A percentile compares a stretch with the other conserved stretches of the same genome.
Evolutionary conservation across 2,113 vertebrate species (phyloP).

Genomic region (Esox niger): DNA sequence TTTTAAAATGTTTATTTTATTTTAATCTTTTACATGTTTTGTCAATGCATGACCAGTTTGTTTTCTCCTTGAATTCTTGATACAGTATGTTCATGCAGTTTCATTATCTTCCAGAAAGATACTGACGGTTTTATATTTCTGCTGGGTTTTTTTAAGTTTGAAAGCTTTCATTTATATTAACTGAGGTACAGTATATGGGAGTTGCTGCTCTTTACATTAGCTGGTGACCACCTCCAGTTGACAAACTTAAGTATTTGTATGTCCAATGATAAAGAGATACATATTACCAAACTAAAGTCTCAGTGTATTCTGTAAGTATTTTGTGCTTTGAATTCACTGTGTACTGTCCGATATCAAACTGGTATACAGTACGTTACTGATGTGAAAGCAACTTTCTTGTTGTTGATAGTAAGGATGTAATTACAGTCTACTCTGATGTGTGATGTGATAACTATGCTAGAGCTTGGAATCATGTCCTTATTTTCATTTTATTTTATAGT

Average conservation of each 20-base stretch:
- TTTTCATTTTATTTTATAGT: background rate
- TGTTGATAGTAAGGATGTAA: slow-evolving; percentile 22
- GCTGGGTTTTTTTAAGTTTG: too few relatives aligned
- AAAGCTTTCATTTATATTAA: too few relatives aligned
- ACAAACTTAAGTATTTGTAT: background rate
- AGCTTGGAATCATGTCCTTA: background rate
- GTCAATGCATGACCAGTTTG: background rate
- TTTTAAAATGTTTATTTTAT: background rate
- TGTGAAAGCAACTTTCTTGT: slow-evolving; percentile 25
- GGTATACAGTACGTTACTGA: slow-evolving; percentile 31
- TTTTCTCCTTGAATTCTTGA: too few relatives aligned
- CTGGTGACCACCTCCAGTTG: background rate
- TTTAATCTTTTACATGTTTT: background rate
- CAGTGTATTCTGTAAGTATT: slow-evolving; percentile 25
- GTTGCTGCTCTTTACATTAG: background rate
- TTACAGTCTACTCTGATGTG: slow-evolving; percentile 2
- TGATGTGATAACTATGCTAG: slow-evolving; percentile 6
- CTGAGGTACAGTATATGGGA: too few relatives aligned
- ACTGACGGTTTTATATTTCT: too few relatives aligned
- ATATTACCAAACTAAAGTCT: slow-evolving; percentile 22
- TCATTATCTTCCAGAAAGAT: too few relatives aligned
- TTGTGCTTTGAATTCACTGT: slow-evolving; percentile 42
- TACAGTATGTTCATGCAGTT: too few relatives aligned
- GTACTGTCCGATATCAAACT: slow-evolving; percentile 13
- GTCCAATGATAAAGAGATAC: slow-evolving; percentile 7